A percentile compares a stretch with the other conserved stretches of the same genome.
Conservation (phyloP, 2,888 invertebrate species). For the Odontomyia ornata region DNA sequence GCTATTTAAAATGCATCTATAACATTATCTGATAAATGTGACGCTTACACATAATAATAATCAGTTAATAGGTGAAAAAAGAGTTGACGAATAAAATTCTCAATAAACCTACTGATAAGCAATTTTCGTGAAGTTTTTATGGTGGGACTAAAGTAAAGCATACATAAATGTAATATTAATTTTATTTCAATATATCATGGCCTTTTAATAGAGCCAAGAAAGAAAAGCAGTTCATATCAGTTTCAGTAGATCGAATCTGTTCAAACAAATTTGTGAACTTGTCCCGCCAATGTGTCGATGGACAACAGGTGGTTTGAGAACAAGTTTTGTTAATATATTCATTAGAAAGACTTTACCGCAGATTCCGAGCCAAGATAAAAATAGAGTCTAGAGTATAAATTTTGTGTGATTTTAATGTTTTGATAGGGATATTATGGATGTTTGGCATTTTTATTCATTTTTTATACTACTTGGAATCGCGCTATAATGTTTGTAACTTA, state of each 20-base stretch:
- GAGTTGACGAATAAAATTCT: background rate
- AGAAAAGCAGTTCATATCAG: background rate
- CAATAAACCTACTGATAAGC: background rate
- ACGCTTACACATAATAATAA: background rate
- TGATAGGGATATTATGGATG: background rate
- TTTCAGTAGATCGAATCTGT: background rate
- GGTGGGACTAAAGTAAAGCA: too few relatives aligned
- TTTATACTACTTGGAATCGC: background rate
- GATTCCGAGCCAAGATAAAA: constrained; percentile 1
- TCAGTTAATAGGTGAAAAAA: background rate
- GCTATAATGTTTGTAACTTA: constrained; percentile 25
- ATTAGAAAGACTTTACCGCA: background rate
- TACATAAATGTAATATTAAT: background rate
- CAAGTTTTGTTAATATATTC: constrained; percentile 23
- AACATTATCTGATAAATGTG: background rate
- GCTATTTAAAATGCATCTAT: background rate
- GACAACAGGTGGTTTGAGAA: background rate
- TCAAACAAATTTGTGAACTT: constrained; percentile 1
- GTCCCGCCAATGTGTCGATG: background rate
- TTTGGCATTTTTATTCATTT: background rate
- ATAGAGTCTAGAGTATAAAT: background rate
- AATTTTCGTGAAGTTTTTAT: background rate
- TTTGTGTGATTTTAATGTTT: background rate
- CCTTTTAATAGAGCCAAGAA: background rate
- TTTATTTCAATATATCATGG: constrained; percentile 9